Evolutionary conservation across 2,113 vertebrate species (phyloP).

Genomic region (Rana temporaria): DNA sequence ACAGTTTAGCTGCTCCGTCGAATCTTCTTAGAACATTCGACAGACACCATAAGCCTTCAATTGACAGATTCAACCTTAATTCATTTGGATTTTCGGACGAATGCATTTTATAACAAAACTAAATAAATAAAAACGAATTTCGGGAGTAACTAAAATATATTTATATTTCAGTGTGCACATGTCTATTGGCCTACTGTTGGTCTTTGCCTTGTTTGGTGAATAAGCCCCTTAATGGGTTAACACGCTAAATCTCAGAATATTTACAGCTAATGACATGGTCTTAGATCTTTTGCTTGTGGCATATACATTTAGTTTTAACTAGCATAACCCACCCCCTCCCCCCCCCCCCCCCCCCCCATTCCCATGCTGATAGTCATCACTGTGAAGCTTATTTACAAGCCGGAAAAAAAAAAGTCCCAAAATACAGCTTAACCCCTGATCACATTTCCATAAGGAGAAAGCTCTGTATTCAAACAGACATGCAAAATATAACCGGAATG

Average conservation of each 20-base stretch:
- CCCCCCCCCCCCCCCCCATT: slow-evolving; percentile 11
- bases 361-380: slow-evolving; percentile 51
- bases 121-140: no score
- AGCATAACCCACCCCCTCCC: background rate
- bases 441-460: slow-evolving; percentile 54
- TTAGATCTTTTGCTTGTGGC: background rate
- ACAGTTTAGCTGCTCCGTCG: no score
- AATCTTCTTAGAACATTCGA: no score
- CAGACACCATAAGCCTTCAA: no score
- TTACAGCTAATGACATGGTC: slow-evolving; percentile 23
- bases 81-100: no score
- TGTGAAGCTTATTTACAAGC: slow-evolving; percentile 18
- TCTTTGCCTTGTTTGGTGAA: no score
- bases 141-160: no score
- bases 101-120: no score
- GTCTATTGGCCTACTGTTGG: no score
- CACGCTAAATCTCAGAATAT: background rate
- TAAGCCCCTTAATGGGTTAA: background rate
- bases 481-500: slow-evolving; percentile 41
- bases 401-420: slow-evolving; percentile 45
- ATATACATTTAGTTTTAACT: slow-evolving; percentile 5
- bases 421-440: slow-evolving; percentile 53
- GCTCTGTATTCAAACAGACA: slow-evolving; percentile 47
- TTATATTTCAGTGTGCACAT: no score
- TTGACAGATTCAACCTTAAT: no score